These are phyloP conservation scores for Hydrocynus forskahlii DNA, from an alignment of 2,797 vertebrate genomes.

Conservation along the genomic window DNA sequence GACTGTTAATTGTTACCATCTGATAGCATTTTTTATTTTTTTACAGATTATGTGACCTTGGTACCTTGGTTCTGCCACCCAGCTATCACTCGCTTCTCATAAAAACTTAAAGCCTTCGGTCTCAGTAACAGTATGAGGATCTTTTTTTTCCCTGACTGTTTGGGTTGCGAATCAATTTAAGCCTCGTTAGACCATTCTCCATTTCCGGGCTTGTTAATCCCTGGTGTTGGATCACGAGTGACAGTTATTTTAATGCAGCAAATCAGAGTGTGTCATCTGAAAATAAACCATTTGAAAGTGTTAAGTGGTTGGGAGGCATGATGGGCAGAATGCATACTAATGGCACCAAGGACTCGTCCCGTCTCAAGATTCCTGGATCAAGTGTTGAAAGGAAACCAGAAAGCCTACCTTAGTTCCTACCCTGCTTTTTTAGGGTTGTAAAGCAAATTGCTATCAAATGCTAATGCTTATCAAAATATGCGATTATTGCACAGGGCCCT, in stretches of 20 bases:
- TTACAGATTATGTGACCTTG: too few relatives aligned
- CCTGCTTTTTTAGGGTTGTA: not conserved
- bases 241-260: constrained; percentile 4
- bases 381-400: not conserved
- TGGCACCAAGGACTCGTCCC: not conserved
- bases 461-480: not conserved
- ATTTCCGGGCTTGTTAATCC: not conserved
- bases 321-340: not conserved
- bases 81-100: not conserved
- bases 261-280: not conserved
- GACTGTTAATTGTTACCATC: too few relatives aligned
- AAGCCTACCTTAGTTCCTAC: not conserved
- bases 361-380: not conserved
- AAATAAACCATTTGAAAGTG: constrained; percentile 11
- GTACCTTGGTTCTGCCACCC: not conserved
- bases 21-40: too few relatives aligned
- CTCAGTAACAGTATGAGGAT: not conserved
- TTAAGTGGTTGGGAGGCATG: not conserved
- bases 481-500: not conserved
- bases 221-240: constrained; percentile 5
- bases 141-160: not conserved
- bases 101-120: not conserved
- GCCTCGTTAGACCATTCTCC: not conserved
- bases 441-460: not conserved
- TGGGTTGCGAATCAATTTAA: not conserved